Evolutionary conservation across 2,888 invertebrate genomes (phyloP).

Genomic region (Nomada fucata): DNA sequence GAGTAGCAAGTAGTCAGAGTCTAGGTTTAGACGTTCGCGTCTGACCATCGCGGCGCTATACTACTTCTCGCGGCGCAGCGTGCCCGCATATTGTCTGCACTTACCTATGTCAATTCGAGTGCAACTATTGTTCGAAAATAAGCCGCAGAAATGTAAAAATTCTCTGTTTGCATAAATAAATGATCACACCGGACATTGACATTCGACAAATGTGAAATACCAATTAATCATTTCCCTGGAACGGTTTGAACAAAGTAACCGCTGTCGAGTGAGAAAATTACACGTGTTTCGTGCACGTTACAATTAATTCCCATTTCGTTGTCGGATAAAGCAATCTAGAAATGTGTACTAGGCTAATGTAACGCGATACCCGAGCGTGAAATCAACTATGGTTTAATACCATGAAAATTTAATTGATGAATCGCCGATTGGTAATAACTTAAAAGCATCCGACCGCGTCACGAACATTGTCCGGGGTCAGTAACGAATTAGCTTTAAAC

Average conservation of each 20-base stretch:
- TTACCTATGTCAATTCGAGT: background rate
- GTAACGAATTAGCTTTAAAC: conserved; percentile 53
- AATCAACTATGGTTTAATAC: conserved; percentile 18
- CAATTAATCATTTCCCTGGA: too few relatives aligned
- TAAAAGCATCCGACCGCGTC: conserved; percentile 39
- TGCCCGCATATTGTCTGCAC: background rate
- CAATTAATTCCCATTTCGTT: too few relatives aligned
- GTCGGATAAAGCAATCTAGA: background rate
- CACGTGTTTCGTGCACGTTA: too few relatives aligned
- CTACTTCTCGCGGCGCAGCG: conserved; percentile 6
- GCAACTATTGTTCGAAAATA: background rate
- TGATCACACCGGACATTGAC: too few relatives aligned
- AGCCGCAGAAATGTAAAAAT: background rate
- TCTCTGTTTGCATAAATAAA: too few relatives aligned
- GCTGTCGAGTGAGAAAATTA: too few relatives aligned
- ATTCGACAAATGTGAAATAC: too few relatives aligned
- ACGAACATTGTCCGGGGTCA: conserved; percentile 13
- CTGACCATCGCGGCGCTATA: background rate
- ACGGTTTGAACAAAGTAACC: background rate
- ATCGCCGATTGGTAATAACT: conserved; percentile 49
- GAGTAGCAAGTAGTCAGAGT: background rate
- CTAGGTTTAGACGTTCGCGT: background rate
- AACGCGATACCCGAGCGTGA: background rate
- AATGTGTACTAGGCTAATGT: background rate
- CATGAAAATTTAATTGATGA: conserved; percentile 39